Percentiles rank a stretch among this genome's conserved stretches.
These are phyloP conservation scores for Drosophila bipectinata DNA, from an alignment of 1,140 invertebrate species.

Conservation along the genomic window DNA sequence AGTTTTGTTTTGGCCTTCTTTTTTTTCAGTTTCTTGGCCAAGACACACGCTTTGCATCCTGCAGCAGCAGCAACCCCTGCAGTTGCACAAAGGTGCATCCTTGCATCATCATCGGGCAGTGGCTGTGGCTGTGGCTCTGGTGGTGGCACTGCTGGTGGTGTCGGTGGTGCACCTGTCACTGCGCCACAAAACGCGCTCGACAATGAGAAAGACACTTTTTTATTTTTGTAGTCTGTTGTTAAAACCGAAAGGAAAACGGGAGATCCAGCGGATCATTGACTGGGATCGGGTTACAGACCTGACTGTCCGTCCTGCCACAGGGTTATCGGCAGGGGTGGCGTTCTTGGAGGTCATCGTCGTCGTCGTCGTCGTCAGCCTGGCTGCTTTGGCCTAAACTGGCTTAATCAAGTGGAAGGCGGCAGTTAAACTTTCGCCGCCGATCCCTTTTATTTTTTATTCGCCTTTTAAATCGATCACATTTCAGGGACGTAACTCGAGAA, in stretches of 20 bases:
- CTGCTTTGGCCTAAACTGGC: constrained; percentile 60
- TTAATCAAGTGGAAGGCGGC: constrained; percentile 79
- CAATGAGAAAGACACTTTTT: neutral
- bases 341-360: constrained; percentile 8
- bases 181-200: constrained; percentile 19
- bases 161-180: constrained; percentile 69
- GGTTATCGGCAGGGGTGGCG: no score
- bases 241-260: constrained; percentile 8
- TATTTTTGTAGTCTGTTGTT: no score
- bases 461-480: constrained; percentile 56
- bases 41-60: constrained; percentile 70
- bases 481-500: constrained; percentile 62
- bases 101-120: constrained; percentile 48
- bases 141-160: constrained; percentile 17
- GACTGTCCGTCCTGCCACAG: constrained; percentile 15
- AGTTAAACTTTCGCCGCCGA: constrained; percentile 61
- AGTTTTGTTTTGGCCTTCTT: neutral
- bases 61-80: constrained; percentile 49
- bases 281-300: constrained; percentile 65
- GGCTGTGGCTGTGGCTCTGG: constrained; percentile 6
- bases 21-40: constrained; percentile 8
- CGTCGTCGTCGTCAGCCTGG: constrained; percentile 44
- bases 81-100: constrained; percentile 77
- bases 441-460: neutral
- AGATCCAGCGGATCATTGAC: constrained; percentile 76